Base-by-base conservation (phyloP, 2,888 invertebrate species). In the Amaurobius ferox region DNA sequence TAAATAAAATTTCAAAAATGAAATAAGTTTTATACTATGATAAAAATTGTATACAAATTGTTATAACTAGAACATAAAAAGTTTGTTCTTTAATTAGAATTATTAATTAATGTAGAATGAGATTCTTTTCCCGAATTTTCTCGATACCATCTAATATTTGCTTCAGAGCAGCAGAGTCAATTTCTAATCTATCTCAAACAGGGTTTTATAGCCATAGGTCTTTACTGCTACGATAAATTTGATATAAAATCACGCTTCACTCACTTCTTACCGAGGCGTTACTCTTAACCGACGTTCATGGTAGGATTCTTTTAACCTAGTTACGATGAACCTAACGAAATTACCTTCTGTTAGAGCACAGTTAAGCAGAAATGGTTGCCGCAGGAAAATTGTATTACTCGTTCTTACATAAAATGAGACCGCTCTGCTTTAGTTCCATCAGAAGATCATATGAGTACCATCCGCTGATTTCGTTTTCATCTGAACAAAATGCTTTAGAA, bases 241-340 rank as follows among this genome's bases (percentile, higher is more conserved):
- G 72, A 85, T 85, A 85, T 85, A 85, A 85, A 85, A 85, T 77
- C 71, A 85, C 77, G 83, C 83, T 61, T 77, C 83, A 66, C 55
- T 85, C 48, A 66, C 64, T 62, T 32, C 26, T 66, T 66, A 67
- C 74, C 44, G 55, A 29, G 32, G 48, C 32, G 71, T 76, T 77
- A 77, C 72, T 29, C 83, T 76, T 77, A 85, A 77, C 66, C 77
- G 78, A 72, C 72, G 83, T 85, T 85, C 77, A 85, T 77, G 83
- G 62, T 77, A 77, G 77, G 71, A 30, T 67, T 72, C 66, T 67
- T 77, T 77, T 85, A 85, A 85, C 83, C 77, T 77, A 77, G 83
- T 85, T 85, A 85, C 72, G 66, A 64, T 23, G 19, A 26, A 71
- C 66, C 35, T 85, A 85, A 85, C 83, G 71, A 85, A 85, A 85